A percentile compares a stretch with the other conserved stretches of the same genome.
Evolutionary conservation across 2,113 vertebrate species (phyloP).

Genomic region (Semnopithecus entellus): DNA sequence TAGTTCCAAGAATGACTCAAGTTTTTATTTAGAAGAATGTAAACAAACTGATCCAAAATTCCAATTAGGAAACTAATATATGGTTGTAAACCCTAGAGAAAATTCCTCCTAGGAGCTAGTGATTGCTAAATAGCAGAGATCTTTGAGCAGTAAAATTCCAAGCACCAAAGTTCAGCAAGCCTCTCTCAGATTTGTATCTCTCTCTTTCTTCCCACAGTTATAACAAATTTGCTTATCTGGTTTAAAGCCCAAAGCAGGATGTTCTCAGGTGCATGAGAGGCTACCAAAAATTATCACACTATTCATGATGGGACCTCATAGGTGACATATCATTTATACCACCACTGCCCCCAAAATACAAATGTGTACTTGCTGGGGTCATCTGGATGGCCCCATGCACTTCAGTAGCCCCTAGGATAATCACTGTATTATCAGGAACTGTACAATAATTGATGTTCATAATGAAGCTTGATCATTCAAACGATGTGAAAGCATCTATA

Average conservation of each 20-base stretch:
- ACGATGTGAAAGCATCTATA: neutral
- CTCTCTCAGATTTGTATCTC: neutral
- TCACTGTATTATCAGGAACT: neutral
- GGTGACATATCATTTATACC: too few relatives aligned
- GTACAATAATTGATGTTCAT: neutral
- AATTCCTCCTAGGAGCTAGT: neutral
- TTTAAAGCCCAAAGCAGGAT: neutral
- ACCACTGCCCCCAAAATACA: neutral
- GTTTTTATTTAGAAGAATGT: neutral
- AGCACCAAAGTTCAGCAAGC: neutral
- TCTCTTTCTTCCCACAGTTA: neutral
- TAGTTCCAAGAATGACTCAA: neutral
- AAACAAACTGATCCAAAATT: constrained; percentile 14
- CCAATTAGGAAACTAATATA: constrained; percentile 17
- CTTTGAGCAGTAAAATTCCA: neutral
- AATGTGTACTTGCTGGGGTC: too few relatives aligned
- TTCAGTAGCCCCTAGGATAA: too few relatives aligned
- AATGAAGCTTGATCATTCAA: neutral
- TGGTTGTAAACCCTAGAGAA: neutral
- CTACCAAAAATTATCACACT: neutral
- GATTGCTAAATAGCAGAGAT: neutral
- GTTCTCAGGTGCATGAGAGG: neutral
- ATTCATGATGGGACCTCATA: neutral
- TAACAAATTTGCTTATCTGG: neutral
- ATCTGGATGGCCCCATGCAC: too few relatives aligned